phyloP scores from a whole-genome alignment of 2,888 invertebrate species.

The Rambutsinella grinnellia region DNA sequence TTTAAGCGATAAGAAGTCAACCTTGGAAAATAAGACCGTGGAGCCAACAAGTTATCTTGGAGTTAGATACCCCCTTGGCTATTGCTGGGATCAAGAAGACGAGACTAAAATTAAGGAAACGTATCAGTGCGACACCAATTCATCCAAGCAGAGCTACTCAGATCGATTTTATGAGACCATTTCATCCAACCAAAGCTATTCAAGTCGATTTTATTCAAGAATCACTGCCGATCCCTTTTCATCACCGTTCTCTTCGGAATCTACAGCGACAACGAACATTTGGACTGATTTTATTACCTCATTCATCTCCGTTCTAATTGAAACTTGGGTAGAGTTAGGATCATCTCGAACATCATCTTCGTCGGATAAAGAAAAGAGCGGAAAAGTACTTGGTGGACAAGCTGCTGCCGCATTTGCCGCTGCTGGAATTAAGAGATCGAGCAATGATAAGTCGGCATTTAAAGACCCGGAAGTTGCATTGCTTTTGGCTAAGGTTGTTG shows the following conservation, averaged over 20 bases:
- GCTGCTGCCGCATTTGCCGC: too few relatives aligned
- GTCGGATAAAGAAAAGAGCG: background rate
- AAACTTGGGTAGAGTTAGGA: constrained; percentile 86
- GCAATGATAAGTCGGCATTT: too few relatives aligned
- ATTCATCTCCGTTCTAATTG: constrained; percentile 82
- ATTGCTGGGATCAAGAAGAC: constrained; percentile 6
- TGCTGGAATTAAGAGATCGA: too few relatives aligned
- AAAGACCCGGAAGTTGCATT: too few relatives aligned
- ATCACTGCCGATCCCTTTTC: constrained; percentile 16
- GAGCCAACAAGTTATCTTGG: background rate
- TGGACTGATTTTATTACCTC: constrained; percentile 77
- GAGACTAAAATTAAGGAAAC: too few relatives aligned
- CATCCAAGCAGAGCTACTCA: too few relatives aligned
- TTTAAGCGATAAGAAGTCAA: background rate
- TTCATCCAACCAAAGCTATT: too few relatives aligned
- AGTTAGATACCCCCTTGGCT: constrained; percentile 25
- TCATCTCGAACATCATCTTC: constrained; percentile 72
- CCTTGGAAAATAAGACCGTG: background rate
- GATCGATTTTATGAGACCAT: too few relatives aligned
- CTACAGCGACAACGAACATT: constrained; percentile 28
- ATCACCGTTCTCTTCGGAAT: constrained; percentile 1
- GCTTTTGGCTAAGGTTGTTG: too few relatives aligned
- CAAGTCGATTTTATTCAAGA: constrained; percentile 9
- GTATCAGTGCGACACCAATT: background rate
- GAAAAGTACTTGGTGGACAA: too few relatives aligned